Evolutionary conservation across 2,888 invertebrate species (phyloP).

Genomic region (Molanna angustata): DNA sequence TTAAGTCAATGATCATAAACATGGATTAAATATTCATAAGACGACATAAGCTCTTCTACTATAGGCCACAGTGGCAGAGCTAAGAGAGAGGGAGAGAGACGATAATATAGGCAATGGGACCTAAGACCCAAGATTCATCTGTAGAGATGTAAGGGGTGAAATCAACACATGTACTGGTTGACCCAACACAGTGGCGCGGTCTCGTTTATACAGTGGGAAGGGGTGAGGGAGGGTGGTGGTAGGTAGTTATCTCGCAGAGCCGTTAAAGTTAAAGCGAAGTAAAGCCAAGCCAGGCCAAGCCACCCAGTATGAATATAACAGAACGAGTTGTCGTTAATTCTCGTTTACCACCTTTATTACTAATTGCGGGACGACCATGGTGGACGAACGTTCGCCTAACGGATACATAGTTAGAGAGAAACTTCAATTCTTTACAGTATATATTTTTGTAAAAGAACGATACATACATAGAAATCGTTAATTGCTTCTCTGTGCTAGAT

Average conservation of each 20-base stretch:
- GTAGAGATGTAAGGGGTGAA: slow-evolving; percentile 3
- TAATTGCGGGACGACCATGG: slow-evolving; percentile 31
- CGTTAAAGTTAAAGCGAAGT: slow-evolving; percentile 29
- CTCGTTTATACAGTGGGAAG: background rate
- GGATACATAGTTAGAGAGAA: too few relatives aligned
- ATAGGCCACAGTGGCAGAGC: background rate
- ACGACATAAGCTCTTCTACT: background rate
- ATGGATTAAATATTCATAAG: background rate
- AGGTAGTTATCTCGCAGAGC: slow-evolving; percentile 17
- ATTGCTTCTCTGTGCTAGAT: too few relatives aligned
- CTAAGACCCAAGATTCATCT: slow-evolving; percentile 1
- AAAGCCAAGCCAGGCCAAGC: too few relatives aligned
- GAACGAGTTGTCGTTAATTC: slow-evolving; percentile 31
- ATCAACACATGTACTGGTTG: background rate
- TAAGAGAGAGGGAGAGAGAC: too few relatives aligned
- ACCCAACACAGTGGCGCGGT: too few relatives aligned
- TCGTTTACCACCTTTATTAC: slow-evolving; percentile 33
- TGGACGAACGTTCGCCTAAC: too few relatives aligned
- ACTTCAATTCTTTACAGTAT: too few relatives aligned
- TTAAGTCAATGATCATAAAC: too few relatives aligned
- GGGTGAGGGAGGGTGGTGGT: too few relatives aligned
- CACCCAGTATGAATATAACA: slow-evolving; percentile 16
- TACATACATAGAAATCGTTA: too few relatives aligned
- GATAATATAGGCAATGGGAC: too few relatives aligned
- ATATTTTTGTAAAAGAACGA: too few relatives aligned